Evolutionary conservation across 2,888 invertebrate species (phyloP), one percentile per base, ranked within the genome.

Genomic region (Athalia cordata): DNA sequence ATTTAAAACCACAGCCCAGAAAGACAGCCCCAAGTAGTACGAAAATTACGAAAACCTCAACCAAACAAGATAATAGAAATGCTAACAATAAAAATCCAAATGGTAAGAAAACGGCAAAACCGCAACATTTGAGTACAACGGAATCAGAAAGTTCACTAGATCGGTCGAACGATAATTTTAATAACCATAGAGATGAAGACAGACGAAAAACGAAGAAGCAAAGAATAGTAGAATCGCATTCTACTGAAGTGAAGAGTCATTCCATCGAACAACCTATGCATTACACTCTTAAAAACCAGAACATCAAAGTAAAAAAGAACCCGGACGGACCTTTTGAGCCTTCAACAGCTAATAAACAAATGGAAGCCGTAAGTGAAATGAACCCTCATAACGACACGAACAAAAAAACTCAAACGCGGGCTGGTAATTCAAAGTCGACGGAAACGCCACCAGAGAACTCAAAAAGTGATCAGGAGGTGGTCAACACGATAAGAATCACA

Each of bases 321-420:
- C 29, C 29, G 1, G 29, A 29, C 29, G 29, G 29, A 29, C 2
- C 29, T 1, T 29, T 29, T 29, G 29, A 29, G 29, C 29, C 29
- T 29, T 29, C 29, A 29, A 29, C 29, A 29, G 29, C 29, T 29
- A 29, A 29, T 29, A 29, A 29, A 29, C 29, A 29, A 29, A 2
- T 29, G 29, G 29, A 29, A 29, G 29, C 29, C 29, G 29, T 29
- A 2, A 29, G 29, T 29, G 29, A 29, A 29, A 29, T 29, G 29
- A 29, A 29, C 0, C 29, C 29, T 2, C 2, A 29, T 29, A 29
- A 29, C 55, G n/a, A 55, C 4, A 11, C 0, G 9, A 55, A 55
- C n/a, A 55, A 55, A 55, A 55, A 55, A 55, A 55, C 55, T 55
- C 55, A 55, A 55, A 55, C 55, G n/a, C n/a, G 9, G 55, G 55